These are phyloP conservation scores for Lasioglossum figueresi DNA, from an alignment of 2,888 invertebrate genomes.

Conservation along the genomic window DNA sequence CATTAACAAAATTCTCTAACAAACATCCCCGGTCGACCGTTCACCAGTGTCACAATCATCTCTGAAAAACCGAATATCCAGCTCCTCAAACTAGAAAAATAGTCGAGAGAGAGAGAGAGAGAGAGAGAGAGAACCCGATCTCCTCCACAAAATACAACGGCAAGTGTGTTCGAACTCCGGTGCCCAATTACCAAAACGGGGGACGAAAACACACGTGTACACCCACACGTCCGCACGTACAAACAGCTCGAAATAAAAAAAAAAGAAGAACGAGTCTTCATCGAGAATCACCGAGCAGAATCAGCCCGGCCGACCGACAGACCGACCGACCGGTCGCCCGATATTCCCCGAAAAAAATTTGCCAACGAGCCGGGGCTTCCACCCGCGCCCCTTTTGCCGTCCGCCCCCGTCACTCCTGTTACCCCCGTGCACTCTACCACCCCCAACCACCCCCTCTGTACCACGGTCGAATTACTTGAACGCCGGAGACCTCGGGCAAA, in stretches of 20 bases:
- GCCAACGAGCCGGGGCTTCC: background rate
- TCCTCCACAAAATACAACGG: background rate
- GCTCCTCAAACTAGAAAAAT: background rate
- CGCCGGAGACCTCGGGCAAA: conserved; percentile 39
- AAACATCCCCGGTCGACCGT: background rate
- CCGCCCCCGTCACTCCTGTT: background rate
- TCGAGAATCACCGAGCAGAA: background rate
- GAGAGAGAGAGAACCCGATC: no score
- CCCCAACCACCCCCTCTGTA: background rate
- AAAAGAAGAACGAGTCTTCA: background rate
- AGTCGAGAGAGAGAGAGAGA: no score
- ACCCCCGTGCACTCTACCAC: background rate
- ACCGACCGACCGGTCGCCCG: background rate
- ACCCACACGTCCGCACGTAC: background rate
- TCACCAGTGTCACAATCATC: background rate
- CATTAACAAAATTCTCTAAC: background rate
- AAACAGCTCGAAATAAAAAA: background rate
- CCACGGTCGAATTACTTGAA: conserved; percentile 43
- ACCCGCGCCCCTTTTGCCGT: no score
- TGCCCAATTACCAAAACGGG: background rate
- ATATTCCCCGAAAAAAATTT: conserved; percentile 31
- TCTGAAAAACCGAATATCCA: background rate
- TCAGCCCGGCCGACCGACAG: background rate
- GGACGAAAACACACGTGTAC: background rate
- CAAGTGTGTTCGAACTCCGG: background rate